Conservation (phyloP, 1,140 invertebrate species). For the Solen grandis region DNA sequence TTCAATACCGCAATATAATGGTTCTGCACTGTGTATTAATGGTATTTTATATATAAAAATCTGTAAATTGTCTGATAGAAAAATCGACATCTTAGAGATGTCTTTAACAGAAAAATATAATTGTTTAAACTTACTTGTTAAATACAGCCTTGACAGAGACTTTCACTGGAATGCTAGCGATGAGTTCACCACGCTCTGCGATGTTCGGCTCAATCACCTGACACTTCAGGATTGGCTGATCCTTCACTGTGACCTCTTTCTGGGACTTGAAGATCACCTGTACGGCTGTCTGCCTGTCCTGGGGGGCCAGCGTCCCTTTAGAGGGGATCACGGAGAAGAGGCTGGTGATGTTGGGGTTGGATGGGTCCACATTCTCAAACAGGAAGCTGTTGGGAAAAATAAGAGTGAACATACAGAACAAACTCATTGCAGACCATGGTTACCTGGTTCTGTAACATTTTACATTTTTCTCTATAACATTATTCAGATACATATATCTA, state of each 20-base stretch:
- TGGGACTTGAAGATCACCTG: slow-evolving; percentile 78
- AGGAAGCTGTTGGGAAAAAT: slow-evolving; percentile 69
- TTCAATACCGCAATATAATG: no score
- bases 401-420: background rate
- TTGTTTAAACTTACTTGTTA: slow-evolving; percentile 77
- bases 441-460: no score
- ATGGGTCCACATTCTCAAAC: slow-evolving; percentile 73
- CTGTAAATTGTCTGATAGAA: no score
- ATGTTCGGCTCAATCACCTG: slow-evolving; percentile 80
- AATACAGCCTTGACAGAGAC: slow-evolving; percentile 79
- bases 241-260: slow-evolving; percentile 77
- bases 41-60: no score
- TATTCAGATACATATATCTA: no score
- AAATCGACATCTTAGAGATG: no score
- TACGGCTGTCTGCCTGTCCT: slow-evolving; percentile 77
- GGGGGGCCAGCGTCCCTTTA: slow-evolving; percentile 72
- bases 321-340: slow-evolving; percentile 77
- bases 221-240: slow-evolving; percentile 78
- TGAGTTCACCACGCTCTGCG: slow-evolving; percentile 76
- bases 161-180: slow-evolving; percentile 81
- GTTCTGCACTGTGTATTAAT: no score
- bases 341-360: slow-evolving; percentile 67
- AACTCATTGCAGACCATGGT: background rate
- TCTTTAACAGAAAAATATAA: background rate
- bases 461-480: no score